phyloP scores from a whole-genome alignment of 2,888 invertebrate genomes.

The Rhingia rostrata region DNA sequence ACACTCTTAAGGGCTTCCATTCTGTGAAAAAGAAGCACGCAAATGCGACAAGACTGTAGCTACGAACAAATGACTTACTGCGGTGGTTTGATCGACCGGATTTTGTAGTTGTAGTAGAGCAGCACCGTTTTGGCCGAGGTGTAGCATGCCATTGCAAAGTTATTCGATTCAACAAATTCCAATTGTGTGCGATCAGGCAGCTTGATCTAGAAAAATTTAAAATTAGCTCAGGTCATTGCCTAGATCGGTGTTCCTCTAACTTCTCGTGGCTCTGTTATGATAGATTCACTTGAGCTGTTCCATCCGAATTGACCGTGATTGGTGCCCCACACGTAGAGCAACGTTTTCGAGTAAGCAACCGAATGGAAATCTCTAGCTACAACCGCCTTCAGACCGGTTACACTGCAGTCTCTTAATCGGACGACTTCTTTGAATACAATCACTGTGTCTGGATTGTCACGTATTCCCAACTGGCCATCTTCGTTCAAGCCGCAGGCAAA shows the following conservation, averaged over 20 bases:
- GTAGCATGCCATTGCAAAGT: conserved; percentile 80
- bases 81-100: conserved; percentile 79
- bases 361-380: conserved; percentile 89
- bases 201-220: conserved; percentile 76
- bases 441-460: conserved; percentile 83
- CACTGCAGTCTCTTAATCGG: conserved; percentile 81
- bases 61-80: conserved; percentile 77
- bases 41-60: background rate
- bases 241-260: conserved; percentile 70
- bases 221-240: background rate
- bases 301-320: conserved; percentile 92
- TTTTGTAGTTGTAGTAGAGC: conserved; percentile 79
- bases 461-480: conserved; percentile 86
- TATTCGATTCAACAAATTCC: conserved; percentile 81
- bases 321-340: conserved; percentile 90
- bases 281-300: conserved; percentile 74
- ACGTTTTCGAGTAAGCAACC: conserved; percentile 86
- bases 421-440: conserved; percentile 80
- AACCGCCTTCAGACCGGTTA: conserved; percentile 84
- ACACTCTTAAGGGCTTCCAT: conserved; percentile 80
- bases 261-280: conserved; percentile 77
- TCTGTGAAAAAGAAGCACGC: conserved; percentile 70
- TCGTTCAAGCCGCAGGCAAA: conserved; percentile 87
- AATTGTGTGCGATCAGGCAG: conserved; percentile 77
- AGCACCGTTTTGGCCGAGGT: conserved; percentile 78